Base-by-base conservation (phyloP, 2,888 invertebrate genomes). In the Pilophorus perplexus region DNA sequence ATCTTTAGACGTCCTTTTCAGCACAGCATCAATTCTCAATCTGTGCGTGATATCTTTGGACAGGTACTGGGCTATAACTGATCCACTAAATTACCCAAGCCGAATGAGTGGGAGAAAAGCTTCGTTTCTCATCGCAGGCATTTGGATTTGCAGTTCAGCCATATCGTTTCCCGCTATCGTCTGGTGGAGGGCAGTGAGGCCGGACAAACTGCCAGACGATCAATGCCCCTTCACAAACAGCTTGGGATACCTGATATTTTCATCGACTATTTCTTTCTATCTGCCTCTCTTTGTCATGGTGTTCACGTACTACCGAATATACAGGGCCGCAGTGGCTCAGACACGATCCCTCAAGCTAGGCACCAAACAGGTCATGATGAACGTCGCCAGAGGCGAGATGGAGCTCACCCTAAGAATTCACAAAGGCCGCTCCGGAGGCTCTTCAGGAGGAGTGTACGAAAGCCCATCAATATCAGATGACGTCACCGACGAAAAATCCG, bases 91-190 rank as follows among this genome's bases (percentile, higher is more conserved):
- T 52, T 99, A 99, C 79, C 95, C 97, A 1, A 91, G 90, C 80
- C 83, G 89, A 70, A 97, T 99, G 93, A 94, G 93, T 23, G 86
- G 90, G 42, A 85, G 86, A 67, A 84, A 92, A 67, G 94, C 96
- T 0, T 88, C 87, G 2, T 83, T 90, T 23, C 83, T 97, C 6
- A 97, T 99, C 69, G 90, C 90, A 0, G 87, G 89, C 5, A 96
- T 98, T 4, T 99, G 98, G 98, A 84, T 97, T 37, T 94, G 96
- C 77, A 95, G 97, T 12, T 90, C 94, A 67, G 88, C 93, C 20
- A 96, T 99, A 76, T 97, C 97, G 2, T 99, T 99, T 78, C 99
- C 99, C 2, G 98, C 98, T 1, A 98, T 99, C 69, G 87, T 89
- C 3, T 93, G 93, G 93, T 93, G 93, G 93, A 82, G 93, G n/a